Evolutionary conservation across 2,888 invertebrate species (phyloP), one percentile per base, ranked within the genome.

Genomic region (Parascotia fuliginaria): DNA sequence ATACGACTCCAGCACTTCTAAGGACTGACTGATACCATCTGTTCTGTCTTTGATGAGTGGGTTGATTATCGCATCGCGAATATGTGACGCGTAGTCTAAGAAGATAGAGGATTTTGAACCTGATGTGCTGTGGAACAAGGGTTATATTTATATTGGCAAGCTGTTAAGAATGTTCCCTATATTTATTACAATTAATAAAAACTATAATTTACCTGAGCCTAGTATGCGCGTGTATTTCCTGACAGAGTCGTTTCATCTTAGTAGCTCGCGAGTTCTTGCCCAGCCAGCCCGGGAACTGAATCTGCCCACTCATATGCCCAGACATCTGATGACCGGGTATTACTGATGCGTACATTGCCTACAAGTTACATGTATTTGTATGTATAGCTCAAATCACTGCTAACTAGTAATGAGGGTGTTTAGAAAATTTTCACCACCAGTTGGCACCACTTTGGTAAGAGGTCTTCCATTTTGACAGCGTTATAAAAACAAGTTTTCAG

Each of bases 201-300:
- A n/a, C n/a, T n/a, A n/a, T n/a, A n/a, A n/a, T n/a, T 31, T 81
- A 97, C 97, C 95, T 95, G 14, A 96, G 93, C 57, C 97, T 92
- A 49, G 97, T 96, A 74, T 99, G 99, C n/a, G 95, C 93, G 66
- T 96, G 95, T 41, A 98, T 92, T 83, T 98, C 97, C 83, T 96
- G 96, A 9, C 96, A 89, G 37, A 98, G 92, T 13, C 98, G 93
- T 36, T 95, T 94, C 77, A 96, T 95, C 89, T 99, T 99, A 59
- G 89, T 95, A 12, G 93, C 90, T 56, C 95, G 95, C 0, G 99
- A 99, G 90, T 98, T 97, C 87, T 98, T 98, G 0, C 99, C 99
- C 43, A 99, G 94, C 99, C 99, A 99, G 29, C 94, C 92, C 1
- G 99, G 99, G 85, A 99, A 99, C 75, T 96, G 95, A 13, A 98